A percentile compares a stretch with the other conserved stretches of the same genome.
These are phyloP conservation scores for Brevimyrus niger DNA, from an alignment of 2,113 vertebrate species.

Conservation along the genomic window DNA sequence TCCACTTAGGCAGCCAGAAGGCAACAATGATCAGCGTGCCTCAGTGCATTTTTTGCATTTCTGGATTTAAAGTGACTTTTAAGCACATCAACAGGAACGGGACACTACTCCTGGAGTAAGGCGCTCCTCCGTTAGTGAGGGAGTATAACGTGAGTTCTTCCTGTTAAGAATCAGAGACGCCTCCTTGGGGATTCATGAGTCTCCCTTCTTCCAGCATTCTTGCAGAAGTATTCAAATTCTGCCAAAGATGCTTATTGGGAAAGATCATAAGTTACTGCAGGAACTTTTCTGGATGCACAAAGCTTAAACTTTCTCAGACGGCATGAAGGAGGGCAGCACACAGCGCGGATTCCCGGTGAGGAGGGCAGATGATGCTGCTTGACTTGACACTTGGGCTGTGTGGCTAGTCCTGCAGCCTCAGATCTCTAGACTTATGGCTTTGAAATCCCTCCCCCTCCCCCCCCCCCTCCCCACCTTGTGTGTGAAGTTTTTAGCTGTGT, in stretches of 20 bases:
- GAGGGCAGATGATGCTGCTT: background rate
- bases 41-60: background rate
- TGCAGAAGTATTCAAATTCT: background rate
- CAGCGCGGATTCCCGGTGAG: background rate
- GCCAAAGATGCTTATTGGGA: background rate
- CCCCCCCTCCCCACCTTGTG: background rate
- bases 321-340: background rate
- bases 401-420: background rate
- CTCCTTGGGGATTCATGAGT: background rate
- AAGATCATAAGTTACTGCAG: background rate
- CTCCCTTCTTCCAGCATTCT: background rate
- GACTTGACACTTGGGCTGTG: background rate
- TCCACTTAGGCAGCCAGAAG: background rate
- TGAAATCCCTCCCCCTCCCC: background rate
- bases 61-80: background rate
- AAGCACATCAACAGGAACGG: background rate
- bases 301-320: background rate
- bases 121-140: background rate
- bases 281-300: background rate
- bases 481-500: background rate
- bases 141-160: background rate
- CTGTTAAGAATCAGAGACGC: background rate
- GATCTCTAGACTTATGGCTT: background rate
- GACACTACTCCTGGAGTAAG: background rate
- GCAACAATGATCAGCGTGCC: background rate